Conservation (phyloP, 2,113 vertebrate species). For the Prietella phreatophila region DNA sequence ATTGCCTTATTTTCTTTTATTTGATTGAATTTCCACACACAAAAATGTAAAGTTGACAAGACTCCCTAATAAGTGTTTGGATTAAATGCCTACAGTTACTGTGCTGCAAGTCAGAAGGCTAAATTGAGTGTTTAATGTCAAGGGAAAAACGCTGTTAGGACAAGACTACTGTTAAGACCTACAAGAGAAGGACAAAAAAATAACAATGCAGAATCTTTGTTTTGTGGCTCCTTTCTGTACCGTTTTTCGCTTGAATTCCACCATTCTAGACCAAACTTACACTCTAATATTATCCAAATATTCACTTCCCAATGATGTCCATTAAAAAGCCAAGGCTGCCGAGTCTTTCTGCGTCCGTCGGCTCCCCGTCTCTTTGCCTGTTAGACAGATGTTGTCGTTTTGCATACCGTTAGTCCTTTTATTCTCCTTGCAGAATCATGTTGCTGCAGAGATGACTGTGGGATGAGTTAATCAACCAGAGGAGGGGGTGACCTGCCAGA, state of each 20-base stretch:
- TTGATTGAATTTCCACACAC: not conserved
- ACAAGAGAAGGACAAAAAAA: slow-evolving; percentile 34
- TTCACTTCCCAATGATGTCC: not conserved
- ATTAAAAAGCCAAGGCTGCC: not conserved
- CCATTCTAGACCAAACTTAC: no score
- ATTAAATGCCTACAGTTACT: slow-evolving; percentile 44
- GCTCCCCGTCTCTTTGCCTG: not conserved
- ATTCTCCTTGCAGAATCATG: slow-evolving; percentile 5
- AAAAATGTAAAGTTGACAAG: not conserved
- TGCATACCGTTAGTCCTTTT: not conserved
- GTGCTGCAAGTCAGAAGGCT: slow-evolving; percentile 27
- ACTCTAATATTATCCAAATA: not conserved
- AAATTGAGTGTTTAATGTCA: slow-evolving; percentile 59
- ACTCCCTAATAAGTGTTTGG: slow-evolving; percentile 59
- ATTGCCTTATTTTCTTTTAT: not conserved
- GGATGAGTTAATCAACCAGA: slow-evolving; percentile 43
- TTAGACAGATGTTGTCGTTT: slow-evolving; percentile 20
- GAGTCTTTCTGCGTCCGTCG: no score
- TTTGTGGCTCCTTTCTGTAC: not conserved
- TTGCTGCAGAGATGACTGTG: slow-evolving; percentile 44
- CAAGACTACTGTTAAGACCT: slow-evolving; percentile 40
- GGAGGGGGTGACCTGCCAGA: slow-evolving; percentile 48
- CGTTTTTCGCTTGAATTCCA: not conserved
- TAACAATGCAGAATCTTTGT: not conserved
- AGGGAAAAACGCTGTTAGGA: slow-evolving; percentile 47